A percentile compares a stretch with the other conserved stretches of the same genome.
phyloP scores from a whole-genome alignment of 2,888 invertebrate species.

The Hirtodrosophila histrioides region DNA sequence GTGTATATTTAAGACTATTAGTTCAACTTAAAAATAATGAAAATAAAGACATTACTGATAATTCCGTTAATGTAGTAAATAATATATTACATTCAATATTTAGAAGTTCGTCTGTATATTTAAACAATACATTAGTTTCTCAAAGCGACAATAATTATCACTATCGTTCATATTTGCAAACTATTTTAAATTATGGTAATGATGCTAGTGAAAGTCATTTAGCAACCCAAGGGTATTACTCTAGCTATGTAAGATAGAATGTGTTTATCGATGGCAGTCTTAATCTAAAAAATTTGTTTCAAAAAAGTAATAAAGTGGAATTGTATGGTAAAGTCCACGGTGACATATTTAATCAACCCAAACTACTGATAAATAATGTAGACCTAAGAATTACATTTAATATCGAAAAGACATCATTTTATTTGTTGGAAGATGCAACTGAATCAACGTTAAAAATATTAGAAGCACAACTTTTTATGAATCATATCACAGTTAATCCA shows the following conservation, averaged over 20 bases:
- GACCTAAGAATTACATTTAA: constrained; percentile 11
- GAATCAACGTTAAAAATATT: constrained; percentile 8
- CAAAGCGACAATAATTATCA: constrained; percentile 8
- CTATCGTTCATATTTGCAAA: constrained; percentile 9
- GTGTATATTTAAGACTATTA: too few relatives aligned
- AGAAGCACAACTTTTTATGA: constrained; percentile 11
- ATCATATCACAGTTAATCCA: constrained; percentile 8
- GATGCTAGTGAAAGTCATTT: constrained; percentile 4
- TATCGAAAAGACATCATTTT: constrained; percentile 13
- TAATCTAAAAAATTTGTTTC: background rate
- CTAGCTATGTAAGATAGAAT: constrained; percentile 3
- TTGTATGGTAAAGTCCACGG: background rate
- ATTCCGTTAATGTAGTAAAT: background rate
- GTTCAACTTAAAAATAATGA: too few relatives aligned
- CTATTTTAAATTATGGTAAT: background rate
- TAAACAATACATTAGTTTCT: constrained; percentile 8
- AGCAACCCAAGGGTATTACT: constrained; percentile 4
- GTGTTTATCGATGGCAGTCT: background rate
- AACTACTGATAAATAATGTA: constrained; percentile 10
- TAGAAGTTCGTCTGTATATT: constrained; percentile 8
- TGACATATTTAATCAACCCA: constrained; percentile 7
- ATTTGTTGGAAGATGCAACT: constrained; percentile 5
- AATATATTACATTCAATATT: constrained; percentile 8
- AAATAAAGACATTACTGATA: too few relatives aligned
- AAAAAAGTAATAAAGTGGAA: constrained; percentile 2